Conservation (phyloP, 2,113 vertebrate species). For the Syngnathus scovelli region DNA sequence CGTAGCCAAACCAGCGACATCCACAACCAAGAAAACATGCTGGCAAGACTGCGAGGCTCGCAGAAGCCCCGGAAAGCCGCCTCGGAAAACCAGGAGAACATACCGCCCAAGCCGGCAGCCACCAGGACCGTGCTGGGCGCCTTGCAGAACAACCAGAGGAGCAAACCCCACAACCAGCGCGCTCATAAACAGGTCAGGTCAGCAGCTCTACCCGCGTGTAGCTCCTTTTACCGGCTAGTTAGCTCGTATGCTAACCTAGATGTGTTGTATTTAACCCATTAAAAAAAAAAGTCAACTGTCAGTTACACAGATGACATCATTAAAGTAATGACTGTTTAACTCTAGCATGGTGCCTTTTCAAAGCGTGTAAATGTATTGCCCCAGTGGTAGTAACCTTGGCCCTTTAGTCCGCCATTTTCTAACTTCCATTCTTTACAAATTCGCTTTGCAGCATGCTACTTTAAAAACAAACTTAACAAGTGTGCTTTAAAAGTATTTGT, state of each 20-base stretch:
- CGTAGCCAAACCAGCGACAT: slow-evolving; percentile 49
- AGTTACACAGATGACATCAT: neutral
- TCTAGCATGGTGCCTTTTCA: neutral
- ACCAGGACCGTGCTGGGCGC: slow-evolving; percentile 75
- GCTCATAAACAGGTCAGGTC: slow-evolving; percentile 57
- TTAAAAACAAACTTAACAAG: neutral
- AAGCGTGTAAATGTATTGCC: neutral
- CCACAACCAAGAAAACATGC: slow-evolving; percentile 62
- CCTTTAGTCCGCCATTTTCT: neutral
- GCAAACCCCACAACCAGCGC: slow-evolving; percentile 47
- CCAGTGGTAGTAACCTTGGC: neutral
- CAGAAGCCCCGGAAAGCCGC: slow-evolving; percentile 37
- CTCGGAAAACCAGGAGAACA: slow-evolving; percentile 84
- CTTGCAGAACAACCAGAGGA: slow-evolving; percentile 69
- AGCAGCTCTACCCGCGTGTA: neutral
- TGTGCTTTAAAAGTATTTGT: too few relatives aligned
- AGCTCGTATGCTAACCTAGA: neutral
- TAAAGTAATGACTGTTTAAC: neutral
- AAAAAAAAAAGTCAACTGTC: too few relatives aligned
- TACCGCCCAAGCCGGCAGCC: slow-evolving; percentile 53
- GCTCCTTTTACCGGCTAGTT: neutral
- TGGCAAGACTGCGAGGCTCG: slow-evolving; percentile 43
- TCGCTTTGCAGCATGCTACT: neutral
- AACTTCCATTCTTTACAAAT: neutral
- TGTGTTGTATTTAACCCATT: fast-evolving